Evolutionary conservation across 2,888 invertebrate species (phyloP).

Genomic region (Chalcosyrphus nemorum): DNA sequence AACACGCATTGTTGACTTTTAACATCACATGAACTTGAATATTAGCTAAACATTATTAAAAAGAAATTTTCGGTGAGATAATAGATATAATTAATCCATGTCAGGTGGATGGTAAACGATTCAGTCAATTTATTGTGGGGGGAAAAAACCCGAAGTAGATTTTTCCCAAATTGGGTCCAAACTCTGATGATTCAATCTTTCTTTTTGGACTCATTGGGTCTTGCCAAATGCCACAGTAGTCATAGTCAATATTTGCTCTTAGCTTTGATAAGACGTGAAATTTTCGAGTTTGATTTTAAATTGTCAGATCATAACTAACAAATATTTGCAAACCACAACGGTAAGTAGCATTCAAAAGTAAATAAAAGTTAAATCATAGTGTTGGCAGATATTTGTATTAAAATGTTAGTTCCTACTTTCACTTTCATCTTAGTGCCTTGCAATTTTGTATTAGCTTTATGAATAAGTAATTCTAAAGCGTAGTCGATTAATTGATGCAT

Average conservation of each 20-base stretch:
- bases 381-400: not conserved
- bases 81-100: not conserved
- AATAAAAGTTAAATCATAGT: not conserved
- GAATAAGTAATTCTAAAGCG: not conserved
- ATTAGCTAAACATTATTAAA: not conserved
- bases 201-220: not conserved
- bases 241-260: conserved; percentile 23
- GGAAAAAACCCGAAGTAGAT: not conserved
- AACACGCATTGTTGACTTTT: not conserved
- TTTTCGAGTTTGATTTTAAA: not conserved
- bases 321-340: not conserved
- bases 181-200: not conserved
- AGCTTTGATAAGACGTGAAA: conserved; percentile 19
- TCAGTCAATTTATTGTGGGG: not conserved
- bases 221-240: not conserved
- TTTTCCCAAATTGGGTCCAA: conserved; percentile 15
- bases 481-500: not conserved
- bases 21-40: conserved; percentile 6
- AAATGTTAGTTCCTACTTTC: not conserved
- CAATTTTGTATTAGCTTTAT: not conserved
- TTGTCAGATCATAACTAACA: not conserved
- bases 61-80: not conserved
- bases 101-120: not conserved
- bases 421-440: not conserved
- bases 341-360: not conserved